Base-by-base conservation (phyloP, 2,888 invertebrate species). In the Lycophotia porphyrea region DNA sequence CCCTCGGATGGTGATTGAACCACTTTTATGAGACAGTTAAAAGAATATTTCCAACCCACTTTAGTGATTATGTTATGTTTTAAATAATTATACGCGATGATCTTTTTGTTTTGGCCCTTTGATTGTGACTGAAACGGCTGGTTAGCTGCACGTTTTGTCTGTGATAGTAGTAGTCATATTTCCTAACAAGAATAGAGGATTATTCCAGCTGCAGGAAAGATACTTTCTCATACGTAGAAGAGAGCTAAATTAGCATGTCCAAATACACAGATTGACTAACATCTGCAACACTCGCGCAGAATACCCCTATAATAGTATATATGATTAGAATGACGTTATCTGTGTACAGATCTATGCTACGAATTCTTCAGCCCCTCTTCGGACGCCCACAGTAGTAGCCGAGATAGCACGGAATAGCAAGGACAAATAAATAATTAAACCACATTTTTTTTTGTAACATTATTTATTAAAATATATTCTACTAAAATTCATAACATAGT, bases 381-480 rank as follows among this genome's bases (percentile, higher is more conserved):
- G 36, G 18, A 47, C 63, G 27, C 34, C 42, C 13, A 13, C 58
- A 34, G 36, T 31, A 47, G 55, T 31, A 52, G 24, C 65, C 55
- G 27, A 63, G 15, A n/a, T n/a, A 63, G 18, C 63, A 63, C 63
- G 68, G 31, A 71, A n/a, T 71, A 71, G 18, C 8, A 61, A 18
- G 60, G 42, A 52, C 24, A 69, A 66, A 80, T 55, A 74, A 84
- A 84, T 78, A 87, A 89, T 81, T 89, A 89, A 88, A 84, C 39
- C 89, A 90, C 86, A 84, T 72, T 84, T 80, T 49, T 34, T 89
- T 91, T 85, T 91, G 93, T 95, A 95, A 95, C 95, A 93, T 93
- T 93, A 93, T 95, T 95, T 95, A 95, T 93, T 94, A 93, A 94
- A 94, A 96, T 95, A 95, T 94, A 94, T 91, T 93, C 93, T 94